phyloP scores from a whole-genome alignment of 2,888 invertebrate genomes.

The Nemotelus nigrinus region DNA sequence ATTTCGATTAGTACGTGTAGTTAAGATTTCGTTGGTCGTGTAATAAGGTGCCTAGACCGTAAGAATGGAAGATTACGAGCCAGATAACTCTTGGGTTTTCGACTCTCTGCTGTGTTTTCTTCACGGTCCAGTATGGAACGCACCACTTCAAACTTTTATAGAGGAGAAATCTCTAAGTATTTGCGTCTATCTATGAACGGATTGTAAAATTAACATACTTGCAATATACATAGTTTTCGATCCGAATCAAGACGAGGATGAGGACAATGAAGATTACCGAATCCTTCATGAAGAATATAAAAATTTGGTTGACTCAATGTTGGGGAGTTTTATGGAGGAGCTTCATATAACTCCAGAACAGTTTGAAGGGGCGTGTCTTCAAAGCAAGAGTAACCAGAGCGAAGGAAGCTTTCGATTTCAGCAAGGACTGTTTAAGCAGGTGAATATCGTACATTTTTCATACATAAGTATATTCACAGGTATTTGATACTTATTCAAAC shows the following conservation, averaged over 20 bases:
- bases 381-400: constrained; percentile 62
- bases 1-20: neutral
- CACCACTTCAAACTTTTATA: constrained; percentile 88
- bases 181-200: constrained; percentile 55
- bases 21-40: neutral
- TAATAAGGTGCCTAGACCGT: neutral
- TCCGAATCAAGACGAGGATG: constrained; percentile 73
- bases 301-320: constrained; percentile 88
- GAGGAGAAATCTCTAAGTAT: constrained; percentile 92
- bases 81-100: constrained; percentile 85
- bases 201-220: no score
- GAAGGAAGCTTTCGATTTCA: constrained; percentile 70
- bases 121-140: constrained; percentile 92
- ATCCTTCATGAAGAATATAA: constrained; percentile 87
- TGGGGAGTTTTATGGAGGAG: constrained; percentile 93
- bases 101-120: constrained; percentile 91
- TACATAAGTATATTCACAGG: no score
- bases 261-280: constrained; percentile 77
- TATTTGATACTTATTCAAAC: no score
- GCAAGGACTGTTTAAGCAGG: constrained; percentile 71
- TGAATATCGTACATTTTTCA: constrained; percentile 43
- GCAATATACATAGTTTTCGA: constrained; percentile 78
- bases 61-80: constrained; percentile 63
- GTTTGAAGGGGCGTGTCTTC: constrained; percentile 81
- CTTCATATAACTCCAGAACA: constrained; percentile 88